Percentiles rank a stretch among this genome's conserved stretches.
Evolutionary conservation across 2,888 invertebrate species (phyloP).

Genomic region (Timandra comae): DNA sequence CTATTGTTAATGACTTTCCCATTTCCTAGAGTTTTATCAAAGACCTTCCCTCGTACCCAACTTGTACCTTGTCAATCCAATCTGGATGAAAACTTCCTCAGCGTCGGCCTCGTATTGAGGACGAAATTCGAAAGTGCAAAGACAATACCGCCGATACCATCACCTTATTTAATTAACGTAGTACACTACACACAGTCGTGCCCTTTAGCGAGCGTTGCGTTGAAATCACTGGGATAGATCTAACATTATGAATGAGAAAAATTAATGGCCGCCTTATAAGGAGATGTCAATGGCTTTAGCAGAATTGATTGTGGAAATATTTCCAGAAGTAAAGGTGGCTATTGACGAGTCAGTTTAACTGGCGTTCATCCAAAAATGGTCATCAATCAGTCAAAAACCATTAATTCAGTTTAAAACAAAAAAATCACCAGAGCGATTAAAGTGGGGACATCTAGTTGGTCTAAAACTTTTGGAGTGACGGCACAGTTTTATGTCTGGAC

Average conservation of each 20-base stretch:
- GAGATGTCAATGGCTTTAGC: slow-evolving; percentile 2
- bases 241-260: slow-evolving; percentile 16
- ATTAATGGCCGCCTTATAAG: slow-evolving; percentile 17
- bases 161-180: slow-evolving; percentile 43
- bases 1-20: too few relatives aligned
- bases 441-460: neutral
- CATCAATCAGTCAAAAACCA: too few relatives aligned
- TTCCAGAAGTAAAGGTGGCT: neutral
- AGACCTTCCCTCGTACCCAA: neutral
- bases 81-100: slow-evolving; percentile 24
- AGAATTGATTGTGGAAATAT: neutral
- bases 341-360: neutral
- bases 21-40: too few relatives aligned
- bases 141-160: slow-evolving; percentile 38
- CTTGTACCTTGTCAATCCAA: slow-evolving; percentile 9
- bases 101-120: slow-evolving; percentile 38
- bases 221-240: slow-evolving; percentile 16
- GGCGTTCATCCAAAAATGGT: too few relatives aligned
- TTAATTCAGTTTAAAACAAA: too few relatives aligned
- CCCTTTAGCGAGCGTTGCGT: slow-evolving; percentile 7
- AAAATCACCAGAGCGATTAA: too few relatives aligned
- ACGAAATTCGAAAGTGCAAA: slow-evolving; percentile 47
- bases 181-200: slow-evolving; percentile 22
- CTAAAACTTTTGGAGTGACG: too few relatives aligned
- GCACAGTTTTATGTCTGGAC: too few relatives aligned